Evolutionary conservation across 2,113 vertebrate species (phyloP), one percentile per base, ranked within the genome.

Genomic region (Ancistrus triradiatus): DNA sequence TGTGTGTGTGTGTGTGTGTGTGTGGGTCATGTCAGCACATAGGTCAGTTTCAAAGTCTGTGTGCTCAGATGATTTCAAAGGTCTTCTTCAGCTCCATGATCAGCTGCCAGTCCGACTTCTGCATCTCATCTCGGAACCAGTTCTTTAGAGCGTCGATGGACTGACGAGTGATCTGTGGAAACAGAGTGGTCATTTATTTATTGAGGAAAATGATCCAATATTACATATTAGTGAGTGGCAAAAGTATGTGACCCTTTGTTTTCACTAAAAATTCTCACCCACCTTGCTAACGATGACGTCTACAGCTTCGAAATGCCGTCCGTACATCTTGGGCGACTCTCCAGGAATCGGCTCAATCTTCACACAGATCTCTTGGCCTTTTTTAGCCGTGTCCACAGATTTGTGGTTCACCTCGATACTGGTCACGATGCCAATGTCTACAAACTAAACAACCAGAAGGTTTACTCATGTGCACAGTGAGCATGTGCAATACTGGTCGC

Each of bases 101-200:
- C 73, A 99, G 93, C 85, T 99, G 95, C 96, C 95, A 99, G 74
- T 99, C 96, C 5, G 89, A 83, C 73, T 98, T 98, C 86, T 90
- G 87, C 95, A 98, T 99, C 73, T 99, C 95, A 5, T 99, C 95
- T 80, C 96, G 85, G 88, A 99, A 99, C 95, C 96, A 99, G 88
- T 95, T 93, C 83, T 99, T 99, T 78, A 99, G 87, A 1, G 95
- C 95, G 17, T 99, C 95, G 2, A 99, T 99, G 76, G 96, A 98
- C 58, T 92, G 91, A 48, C 95, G 88, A 0, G 91, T 98, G 83
- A 98, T 99, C 95, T 99, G 84, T 3, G 17, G 19, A 13, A 64
- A 31, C 43, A 2, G n/a, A n/a, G n/a, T n/a, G n/a, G n/a, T n/a
- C n/a, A n/a, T n/a, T n/a, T n/a, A n/a, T n/a, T n/a, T n/a, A n/a